Percentiles rank a stretch among this genome's conserved stretches.
Evolutionary conservation across 2,113 vertebrate species (phyloP).

Genomic region (Pterocles orientalis): DNA sequence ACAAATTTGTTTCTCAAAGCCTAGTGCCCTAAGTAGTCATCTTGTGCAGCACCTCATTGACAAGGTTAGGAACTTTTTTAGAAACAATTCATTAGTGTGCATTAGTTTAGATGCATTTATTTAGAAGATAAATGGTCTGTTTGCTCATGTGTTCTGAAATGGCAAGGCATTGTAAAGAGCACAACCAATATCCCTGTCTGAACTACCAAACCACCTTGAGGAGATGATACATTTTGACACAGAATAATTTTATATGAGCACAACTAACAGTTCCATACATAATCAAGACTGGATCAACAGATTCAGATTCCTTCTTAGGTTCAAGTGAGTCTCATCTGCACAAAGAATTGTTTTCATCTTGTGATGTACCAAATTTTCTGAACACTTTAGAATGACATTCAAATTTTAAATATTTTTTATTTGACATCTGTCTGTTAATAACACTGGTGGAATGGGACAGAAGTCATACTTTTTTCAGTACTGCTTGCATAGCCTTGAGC

Average conservation of each 20-base stretch:
- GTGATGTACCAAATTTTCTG: background rate
- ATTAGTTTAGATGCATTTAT: background rate
- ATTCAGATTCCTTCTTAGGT: background rate
- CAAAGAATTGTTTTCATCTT: background rate
- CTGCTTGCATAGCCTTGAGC: background rate
- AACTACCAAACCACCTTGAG: background rate
- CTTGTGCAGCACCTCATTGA: background rate
- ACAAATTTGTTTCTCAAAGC: background rate
- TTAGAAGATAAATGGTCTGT: background rate
- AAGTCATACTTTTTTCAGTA: background rate
- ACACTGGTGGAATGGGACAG: background rate
- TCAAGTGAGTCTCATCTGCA: background rate
- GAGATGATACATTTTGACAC: background rate
- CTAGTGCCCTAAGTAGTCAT: background rate
- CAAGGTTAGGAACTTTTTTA: background rate
- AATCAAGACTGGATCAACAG: background rate
- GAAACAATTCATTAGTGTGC: background rate
- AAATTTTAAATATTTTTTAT: background rate
- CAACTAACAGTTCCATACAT: background rate
- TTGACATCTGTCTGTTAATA: background rate
- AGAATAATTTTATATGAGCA: background rate
- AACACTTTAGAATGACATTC: background rate
- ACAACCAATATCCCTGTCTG: background rate
- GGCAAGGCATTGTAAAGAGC: background rate
- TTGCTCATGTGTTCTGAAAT: background rate